phyloP scores from a whole-genome alignment of 2,113 vertebrate genomes.

The Notarius quadriscutis region DNA sequence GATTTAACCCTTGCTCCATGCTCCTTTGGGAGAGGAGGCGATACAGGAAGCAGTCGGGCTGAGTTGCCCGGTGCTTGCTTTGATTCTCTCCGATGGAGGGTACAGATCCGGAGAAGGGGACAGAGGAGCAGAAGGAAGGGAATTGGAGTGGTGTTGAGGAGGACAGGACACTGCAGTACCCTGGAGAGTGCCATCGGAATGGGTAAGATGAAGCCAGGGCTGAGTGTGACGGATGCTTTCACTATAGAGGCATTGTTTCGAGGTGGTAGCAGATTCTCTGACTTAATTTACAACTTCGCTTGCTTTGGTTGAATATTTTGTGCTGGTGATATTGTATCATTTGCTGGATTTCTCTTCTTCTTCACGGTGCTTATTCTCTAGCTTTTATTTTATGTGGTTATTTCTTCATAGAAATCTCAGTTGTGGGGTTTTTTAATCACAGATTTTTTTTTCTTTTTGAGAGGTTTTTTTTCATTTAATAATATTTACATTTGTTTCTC shows the following conservation, averaged over 20 bases:
- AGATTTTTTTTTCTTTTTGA: background rate
- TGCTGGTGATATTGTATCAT: background rate
- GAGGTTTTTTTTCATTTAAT: background rate
- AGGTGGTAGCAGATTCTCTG: background rate
- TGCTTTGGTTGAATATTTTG: background rate
- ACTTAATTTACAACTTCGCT: background rate
- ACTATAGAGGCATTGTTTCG: background rate
- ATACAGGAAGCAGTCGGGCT: conserved; percentile 62
- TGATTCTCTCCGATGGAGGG: conserved; percentile 65
- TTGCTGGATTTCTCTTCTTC: background rate
- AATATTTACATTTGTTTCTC: background rate
- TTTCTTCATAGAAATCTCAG: background rate
- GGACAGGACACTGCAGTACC: conserved; percentile 63
- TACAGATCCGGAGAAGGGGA: conserved; percentile 59
- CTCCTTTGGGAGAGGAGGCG: conserved; percentile 64
- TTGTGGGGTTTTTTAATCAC: background rate
- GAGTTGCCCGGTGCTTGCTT: conserved; percentile 53
- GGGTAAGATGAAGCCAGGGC: conserved; percentile 66
- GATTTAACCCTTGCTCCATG: conserved; percentile 63
- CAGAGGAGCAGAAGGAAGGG: conserved; percentile 49
- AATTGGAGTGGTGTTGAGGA: conserved; percentile 53
- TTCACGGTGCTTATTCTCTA: background rate
- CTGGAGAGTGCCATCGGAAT: conserved; percentile 60
- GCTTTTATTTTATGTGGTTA: background rate
- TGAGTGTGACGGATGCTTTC: background rate